phyloP scores from a whole-genome alignment of 2,797 vertebrate genomes.

The Dallia pectoralis region DNA sequence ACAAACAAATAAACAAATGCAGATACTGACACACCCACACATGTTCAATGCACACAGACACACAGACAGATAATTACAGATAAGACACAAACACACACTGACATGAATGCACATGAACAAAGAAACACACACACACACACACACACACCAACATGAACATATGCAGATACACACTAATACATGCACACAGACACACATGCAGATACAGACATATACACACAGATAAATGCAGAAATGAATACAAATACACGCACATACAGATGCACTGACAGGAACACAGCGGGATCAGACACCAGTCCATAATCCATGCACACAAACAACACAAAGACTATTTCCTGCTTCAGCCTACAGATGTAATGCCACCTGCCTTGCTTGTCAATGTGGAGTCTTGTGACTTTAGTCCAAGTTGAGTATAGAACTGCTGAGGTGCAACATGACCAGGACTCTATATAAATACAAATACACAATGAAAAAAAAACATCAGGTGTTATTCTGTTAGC shows the following conservation, averaged over 20 bases:
- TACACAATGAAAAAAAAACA: neutral
- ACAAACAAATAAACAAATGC: neutral
- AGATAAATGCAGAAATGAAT: neutral
- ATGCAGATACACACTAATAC: conserved; percentile 6
- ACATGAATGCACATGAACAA: neutral
- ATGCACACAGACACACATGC: neutral
- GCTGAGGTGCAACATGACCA: conserved; percentile 6
- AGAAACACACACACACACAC: neutral
- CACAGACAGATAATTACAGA: neutral
- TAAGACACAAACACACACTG: conserved; percentile 5
- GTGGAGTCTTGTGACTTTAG: conserved; percentile 13
- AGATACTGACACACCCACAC: neutral
- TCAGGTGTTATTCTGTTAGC: neutral
- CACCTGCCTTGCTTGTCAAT: conserved; percentile 17
- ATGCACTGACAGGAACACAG: conserved; percentile 18
- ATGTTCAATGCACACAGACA: neutral
- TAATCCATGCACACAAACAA: conserved; percentile 13
- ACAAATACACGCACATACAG: neutral
- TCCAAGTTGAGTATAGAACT: neutral
- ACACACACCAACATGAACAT: conserved; percentile 5
- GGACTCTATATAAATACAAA: conserved; percentile 17
- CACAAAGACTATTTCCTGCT: conserved; percentile 20
- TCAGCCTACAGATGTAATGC: conserved; percentile 14
- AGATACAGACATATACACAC: neutral
- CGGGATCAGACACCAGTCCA: conserved; percentile 38